Evolutionary conservation across 1,140 invertebrate species (phyloP).

Genomic region (Brachionus plicatilis): DNA sequence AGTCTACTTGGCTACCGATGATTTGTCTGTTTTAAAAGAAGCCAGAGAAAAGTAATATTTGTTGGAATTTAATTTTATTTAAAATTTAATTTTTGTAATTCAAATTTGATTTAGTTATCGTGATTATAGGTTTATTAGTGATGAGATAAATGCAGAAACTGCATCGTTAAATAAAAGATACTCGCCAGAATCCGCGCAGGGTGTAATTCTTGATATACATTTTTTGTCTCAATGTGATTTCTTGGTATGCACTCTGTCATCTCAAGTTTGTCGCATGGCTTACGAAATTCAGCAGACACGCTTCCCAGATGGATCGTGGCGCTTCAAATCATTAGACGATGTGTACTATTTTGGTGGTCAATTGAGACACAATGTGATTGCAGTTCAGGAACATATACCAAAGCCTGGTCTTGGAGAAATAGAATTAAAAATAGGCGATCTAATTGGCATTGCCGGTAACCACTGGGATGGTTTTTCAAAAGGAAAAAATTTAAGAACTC

Average conservation of each 20-base stretch:
- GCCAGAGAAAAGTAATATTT: conserved; percentile 55
- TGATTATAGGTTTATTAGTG: conserved; percentile 70
- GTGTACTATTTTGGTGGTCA: conserved; percentile 96
- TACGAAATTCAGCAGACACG: conserved; percentile 93
- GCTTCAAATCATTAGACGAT: conserved; percentile 84
- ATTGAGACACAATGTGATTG: conserved; percentile 76
- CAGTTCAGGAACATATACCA: conserved; percentile 68
- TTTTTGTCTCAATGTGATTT: conserved; percentile 78
- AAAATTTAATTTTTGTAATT: neutral
- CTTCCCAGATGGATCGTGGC: conserved; percentile 72
- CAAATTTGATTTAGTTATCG: conserved; percentile 63
- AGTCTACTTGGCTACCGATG: conserved; percentile 83
- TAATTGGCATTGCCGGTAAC: conserved; percentile 87
- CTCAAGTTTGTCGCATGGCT: conserved; percentile 87
- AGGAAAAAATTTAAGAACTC: conserved; percentile 74
- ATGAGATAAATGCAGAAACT: conserved; percentile 71
- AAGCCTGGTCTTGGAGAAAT: conserved; percentile 64
- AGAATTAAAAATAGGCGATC: conserved; percentile 69
- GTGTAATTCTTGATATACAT: conserved; percentile 84
- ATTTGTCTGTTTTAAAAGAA: conserved; percentile 62
- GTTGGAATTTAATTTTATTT: neutral
- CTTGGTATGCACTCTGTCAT: conserved; percentile 92
- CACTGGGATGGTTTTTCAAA: conserved; percentile 91
- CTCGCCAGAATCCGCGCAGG: conserved; percentile 76
- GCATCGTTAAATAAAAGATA: conserved; percentile 82